Percentiles rank a stretch among this genome's conserved stretches.
phyloP scores from a whole-genome alignment of 1,140 invertebrate genomes.

The Bombus haemorrhoidalis region DNA sequence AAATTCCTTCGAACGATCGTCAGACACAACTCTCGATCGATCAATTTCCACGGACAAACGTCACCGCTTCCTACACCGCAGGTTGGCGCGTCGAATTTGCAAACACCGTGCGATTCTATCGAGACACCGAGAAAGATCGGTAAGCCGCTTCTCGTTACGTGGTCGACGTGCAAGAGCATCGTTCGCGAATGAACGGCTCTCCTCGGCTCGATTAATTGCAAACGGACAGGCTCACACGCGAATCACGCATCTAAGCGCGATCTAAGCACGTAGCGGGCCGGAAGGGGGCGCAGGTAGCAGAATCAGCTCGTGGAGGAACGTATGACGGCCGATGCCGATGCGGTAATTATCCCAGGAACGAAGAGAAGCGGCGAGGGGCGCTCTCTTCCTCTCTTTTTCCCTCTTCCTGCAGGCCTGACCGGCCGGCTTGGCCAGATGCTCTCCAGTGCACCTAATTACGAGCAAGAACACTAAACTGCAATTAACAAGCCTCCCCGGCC shows the following conservation, averaged over 20 bases:
- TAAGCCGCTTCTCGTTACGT: not conserved
- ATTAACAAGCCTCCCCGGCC: constrained; percentile 76
- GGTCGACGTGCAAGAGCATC: no score
- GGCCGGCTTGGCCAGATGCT: constrained; percentile 73
- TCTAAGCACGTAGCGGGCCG: constrained; percentile 23
- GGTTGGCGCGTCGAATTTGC: no score
- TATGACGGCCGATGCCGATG: constrained; percentile 74
- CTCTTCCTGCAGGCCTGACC: constrained; percentile 3
- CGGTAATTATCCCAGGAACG: constrained; percentile 75
- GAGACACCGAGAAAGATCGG: no score
- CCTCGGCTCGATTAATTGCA: constrained; percentile 23
- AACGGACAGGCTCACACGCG: constrained; percentile 49
- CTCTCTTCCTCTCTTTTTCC: constrained; percentile 1
- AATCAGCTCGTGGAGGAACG: constrained; percentile 59
- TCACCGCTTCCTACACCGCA: no score
- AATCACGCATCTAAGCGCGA: constrained; percentile 59
- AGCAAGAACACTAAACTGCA: constrained; percentile 81
- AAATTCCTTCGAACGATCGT: no score
- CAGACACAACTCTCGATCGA: no score
- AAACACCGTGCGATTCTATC: no score
- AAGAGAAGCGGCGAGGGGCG: no score
- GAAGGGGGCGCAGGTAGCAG: constrained; percentile 40
- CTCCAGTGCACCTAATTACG: constrained; percentile 79
- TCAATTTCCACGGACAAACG: no score
- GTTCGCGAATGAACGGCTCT: not conserved